These are phyloP conservation scores for Stenurella melanura DNA, from an alignment of 2,888 invertebrate species.

Conservation along the genomic window DNA sequence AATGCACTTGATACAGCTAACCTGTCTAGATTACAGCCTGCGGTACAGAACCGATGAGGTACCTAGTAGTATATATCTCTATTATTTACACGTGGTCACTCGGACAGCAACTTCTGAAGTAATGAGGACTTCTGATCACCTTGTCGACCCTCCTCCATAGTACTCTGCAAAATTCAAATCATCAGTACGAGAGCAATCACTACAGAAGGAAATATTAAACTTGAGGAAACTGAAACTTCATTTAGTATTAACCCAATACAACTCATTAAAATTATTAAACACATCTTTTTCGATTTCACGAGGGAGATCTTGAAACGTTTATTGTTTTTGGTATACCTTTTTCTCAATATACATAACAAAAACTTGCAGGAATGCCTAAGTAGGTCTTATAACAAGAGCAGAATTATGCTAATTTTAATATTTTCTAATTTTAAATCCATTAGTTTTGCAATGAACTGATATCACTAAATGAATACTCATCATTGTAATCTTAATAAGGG, in stretches of 20 bases:
- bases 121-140: constrained; percentile 88
- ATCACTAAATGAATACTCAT: too few relatives aligned
- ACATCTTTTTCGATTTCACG: neutral
- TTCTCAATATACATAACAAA: too few relatives aligned
- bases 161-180: constrained; percentile 76
- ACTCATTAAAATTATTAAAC: neutral
- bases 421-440: too few relatives aligned
- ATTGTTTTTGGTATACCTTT: too few relatives aligned
- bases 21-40: constrained; percentile 75
- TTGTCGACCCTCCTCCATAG: constrained; percentile 84
- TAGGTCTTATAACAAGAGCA: too few relatives aligned
- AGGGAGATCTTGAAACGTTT: too few relatives aligned
- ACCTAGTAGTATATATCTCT: constrained; percentile 75
- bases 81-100: constrained; percentile 73
- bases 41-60: constrained; percentile 73
- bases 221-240: constrained; percentile 24
- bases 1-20: constrained; percentile 75
- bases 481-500: too few relatives aligned
- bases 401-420: too few relatives aligned
- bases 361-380: too few relatives aligned
- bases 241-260: neutral
- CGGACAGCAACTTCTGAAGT: constrained; percentile 90
- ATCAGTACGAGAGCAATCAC: constrained; percentile 8
- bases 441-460: too few relatives aligned
- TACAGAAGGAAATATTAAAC: neutral